Percentiles rank a stretch among this genome's conserved stretches.
Evolutionary conservation across 2,797 vertebrate species (phyloP).

Genomic region (Falco biarmicus): DNA sequence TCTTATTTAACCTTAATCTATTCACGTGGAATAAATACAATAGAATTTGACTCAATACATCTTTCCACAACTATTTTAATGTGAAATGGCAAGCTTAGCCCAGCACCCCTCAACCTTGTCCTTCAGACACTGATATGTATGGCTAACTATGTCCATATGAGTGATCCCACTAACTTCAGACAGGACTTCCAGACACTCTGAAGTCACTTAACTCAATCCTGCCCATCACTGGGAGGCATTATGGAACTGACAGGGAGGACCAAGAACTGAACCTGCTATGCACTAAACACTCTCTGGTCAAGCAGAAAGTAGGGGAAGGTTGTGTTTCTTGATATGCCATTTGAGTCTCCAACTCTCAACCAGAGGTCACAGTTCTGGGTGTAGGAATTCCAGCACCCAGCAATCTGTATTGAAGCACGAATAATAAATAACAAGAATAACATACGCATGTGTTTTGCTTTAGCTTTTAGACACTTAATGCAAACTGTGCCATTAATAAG

Average conservation of each 20-base stretch:
- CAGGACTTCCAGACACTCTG: background rate
- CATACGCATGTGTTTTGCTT: background rate
- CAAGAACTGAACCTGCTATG: rapidly evolving
- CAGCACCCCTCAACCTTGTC: background rate
- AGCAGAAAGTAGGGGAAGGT: background rate
- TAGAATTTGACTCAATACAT: background rate
- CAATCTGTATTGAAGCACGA: background rate
- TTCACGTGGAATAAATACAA: background rate
- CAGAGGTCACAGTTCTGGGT: background rate
- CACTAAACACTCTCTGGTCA: background rate
- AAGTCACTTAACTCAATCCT: constrained; percentile 40
- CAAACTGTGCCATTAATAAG: background rate
- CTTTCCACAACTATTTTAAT: constrained; percentile 26
- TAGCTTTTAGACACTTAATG: background rate
- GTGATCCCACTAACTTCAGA: constrained; percentile 20
- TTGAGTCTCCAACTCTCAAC: background rate
- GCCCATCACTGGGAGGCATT: background rate
- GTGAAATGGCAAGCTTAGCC: constrained; percentile 28
- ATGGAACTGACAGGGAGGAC: background rate
- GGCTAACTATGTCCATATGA: constrained; percentile 52
- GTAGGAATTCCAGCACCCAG: background rate
- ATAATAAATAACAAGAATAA: background rate
- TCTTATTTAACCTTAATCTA: background rate
- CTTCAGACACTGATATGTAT: background rate
- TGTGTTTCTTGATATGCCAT: background rate